Evolutionary conservation across 2,888 invertebrate species (phyloP).

Genomic region (Tetropium fuscum): DNA sequence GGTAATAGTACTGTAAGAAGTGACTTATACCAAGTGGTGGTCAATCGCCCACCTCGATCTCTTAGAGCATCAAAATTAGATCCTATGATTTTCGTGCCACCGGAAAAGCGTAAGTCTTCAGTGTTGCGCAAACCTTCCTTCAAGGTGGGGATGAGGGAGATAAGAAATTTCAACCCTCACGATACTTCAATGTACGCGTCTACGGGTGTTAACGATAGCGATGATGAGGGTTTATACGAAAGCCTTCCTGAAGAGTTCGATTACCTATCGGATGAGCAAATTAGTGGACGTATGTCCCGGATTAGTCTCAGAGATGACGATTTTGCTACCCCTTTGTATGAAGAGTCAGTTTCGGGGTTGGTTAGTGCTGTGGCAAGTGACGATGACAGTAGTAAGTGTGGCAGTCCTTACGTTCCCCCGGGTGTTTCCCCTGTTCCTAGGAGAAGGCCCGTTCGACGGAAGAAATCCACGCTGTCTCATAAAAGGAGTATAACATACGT

Average conservation of each 20-base stretch:
- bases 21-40: slow-evolving; percentile 69
- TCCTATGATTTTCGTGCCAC: slow-evolving; percentile 75
- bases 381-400: slow-evolving; percentile 52
- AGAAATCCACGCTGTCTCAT: slow-evolving; percentile 64
- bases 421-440: slow-evolving; percentile 64
- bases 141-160: slow-evolving; percentile 65
- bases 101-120: slow-evolving; percentile 70
- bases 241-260: slow-evolving; percentile 67
- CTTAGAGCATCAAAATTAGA: slow-evolving; percentile 66
- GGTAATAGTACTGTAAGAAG: slow-evolving; percentile 50
- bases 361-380: slow-evolving; percentile 49
- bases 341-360: slow-evolving; percentile 37
- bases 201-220: slow-evolving; percentile 52
- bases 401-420: slow-evolving; percentile 60
- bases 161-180: slow-evolving; percentile 65
- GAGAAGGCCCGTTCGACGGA: slow-evolving; percentile 63
- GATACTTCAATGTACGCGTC: slow-evolving; percentile 63
- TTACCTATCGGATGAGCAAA: slow-evolving; percentile 57
- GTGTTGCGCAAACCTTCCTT: slow-evolving; percentile 64
- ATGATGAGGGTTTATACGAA: slow-evolving; percentile 68
- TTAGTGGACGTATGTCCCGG: slow-evolving; percentile 59
- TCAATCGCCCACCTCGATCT: slow-evolving; percentile 66
- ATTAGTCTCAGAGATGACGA: slow-evolving; percentile 57
- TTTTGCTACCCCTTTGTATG: slow-evolving; percentile 52
- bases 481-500: slow-evolving; percentile 67